A percentile compares a stretch with the other conserved stretches of the same genome.
Conservation (phyloP, 1,140 invertebrate species). For the Phymastichus coffea region DNA sequence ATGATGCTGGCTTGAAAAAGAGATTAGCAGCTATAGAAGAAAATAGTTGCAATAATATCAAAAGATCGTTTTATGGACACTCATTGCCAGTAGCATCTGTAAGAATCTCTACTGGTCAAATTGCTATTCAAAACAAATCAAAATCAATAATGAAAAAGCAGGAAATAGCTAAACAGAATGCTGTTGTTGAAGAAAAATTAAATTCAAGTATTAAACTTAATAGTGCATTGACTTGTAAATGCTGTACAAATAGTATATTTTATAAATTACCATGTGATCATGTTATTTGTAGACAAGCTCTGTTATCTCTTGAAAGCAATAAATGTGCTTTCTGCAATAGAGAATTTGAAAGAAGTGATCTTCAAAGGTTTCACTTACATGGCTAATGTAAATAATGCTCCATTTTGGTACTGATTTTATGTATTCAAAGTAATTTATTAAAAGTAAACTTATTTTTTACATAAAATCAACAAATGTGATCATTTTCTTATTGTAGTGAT, state of each 20-base stretch:
- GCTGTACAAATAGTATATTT: slow-evolving; percentile 42
- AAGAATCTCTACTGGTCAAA: background rate
- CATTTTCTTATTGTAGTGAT: slow-evolving; percentile 14
- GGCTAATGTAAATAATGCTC: slow-evolving; percentile 2
- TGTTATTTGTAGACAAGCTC: slow-evolving; percentile 48
- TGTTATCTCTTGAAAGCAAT: slow-evolving; percentile 35
- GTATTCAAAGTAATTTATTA: slow-evolving; percentile 25
- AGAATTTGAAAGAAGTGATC: slow-evolving; percentile 35
- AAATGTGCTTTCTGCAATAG: slow-evolving; percentile 39
- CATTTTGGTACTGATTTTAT: slow-evolving; percentile 1
- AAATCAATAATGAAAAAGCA: too few species aligned
- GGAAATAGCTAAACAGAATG: slow-evolving; percentile 17
- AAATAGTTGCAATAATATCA: slow-evolving; percentile 6
- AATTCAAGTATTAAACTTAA: slow-evolving; percentile 11
- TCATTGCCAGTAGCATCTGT: slow-evolving; percentile 29
- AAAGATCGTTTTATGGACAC: slow-evolving; percentile 26
- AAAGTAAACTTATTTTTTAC: slow-evolving; percentile 23
- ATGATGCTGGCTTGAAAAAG: background rate
- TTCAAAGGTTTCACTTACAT: slow-evolving; percentile 37
- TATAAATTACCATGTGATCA: slow-evolving; percentile 55
- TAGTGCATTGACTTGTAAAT: slow-evolving; percentile 36
- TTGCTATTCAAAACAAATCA: background rate
- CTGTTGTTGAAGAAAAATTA: slow-evolving; percentile 19
- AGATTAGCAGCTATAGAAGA: too few species aligned
- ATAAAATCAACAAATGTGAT: slow-evolving; percentile 17